A percentile compares a stretch with the other conserved stretches of the same genome.
phyloP scores from a whole-genome alignment of 1,140 invertebrate genomes.

The Ectropis grisescens region DNA sequence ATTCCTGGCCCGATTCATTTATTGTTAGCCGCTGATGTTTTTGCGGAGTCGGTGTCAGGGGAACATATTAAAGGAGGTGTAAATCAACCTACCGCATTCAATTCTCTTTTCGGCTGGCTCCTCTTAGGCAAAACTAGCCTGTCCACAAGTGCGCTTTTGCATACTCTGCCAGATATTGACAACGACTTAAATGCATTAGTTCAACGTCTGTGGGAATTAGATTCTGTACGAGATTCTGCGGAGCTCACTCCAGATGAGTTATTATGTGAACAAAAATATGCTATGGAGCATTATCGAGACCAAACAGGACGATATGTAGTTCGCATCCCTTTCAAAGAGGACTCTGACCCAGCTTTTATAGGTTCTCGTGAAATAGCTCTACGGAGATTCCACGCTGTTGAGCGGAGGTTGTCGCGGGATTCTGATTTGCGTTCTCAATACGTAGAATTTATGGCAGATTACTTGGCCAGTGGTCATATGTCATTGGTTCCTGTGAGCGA shows the following conservation, averaged over 20 bases:
- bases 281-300: slow-evolving; percentile 2
- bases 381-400: slow-evolving; percentile 12
- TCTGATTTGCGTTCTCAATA: slow-evolving; percentile 8
- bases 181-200: slow-evolving; percentile 1
- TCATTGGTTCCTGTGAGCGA: slow-evolving; percentile 4
- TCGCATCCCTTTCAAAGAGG: slow-evolving; percentile 10
- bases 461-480: slow-evolving; percentile 12
- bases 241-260: slow-evolving; percentile 2
- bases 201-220: slow-evolving; percentile 10
- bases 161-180: too few relatives aligned
- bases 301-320: slow-evolving; percentile 8
- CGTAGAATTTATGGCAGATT: slow-evolving; percentile 17
- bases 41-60: slow-evolving; percentile 2
- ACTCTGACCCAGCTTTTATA: slow-evolving; percentile 6
- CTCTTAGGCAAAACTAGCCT: slow-evolving; percentile 6
- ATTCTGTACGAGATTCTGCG: slow-evolving; percentile 1
- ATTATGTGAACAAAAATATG: slow-evolving; percentile 8
- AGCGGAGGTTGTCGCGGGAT: slow-evolving; percentile 9
- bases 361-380: slow-evolving; percentile 16
- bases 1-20: slow-evolving; percentile 13
- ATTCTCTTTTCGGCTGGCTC: slow-evolving; percentile 10
- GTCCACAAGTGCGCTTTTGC: not conserved
- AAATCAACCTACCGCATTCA: slow-evolving; percentile 7
- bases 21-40: slow-evolving; percentile 12
- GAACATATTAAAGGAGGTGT: slow-evolving; percentile 2